phyloP scores from a whole-genome alignment of 2,113 vertebrate genomes.

The Chaenocephalus aceratus region DNA sequence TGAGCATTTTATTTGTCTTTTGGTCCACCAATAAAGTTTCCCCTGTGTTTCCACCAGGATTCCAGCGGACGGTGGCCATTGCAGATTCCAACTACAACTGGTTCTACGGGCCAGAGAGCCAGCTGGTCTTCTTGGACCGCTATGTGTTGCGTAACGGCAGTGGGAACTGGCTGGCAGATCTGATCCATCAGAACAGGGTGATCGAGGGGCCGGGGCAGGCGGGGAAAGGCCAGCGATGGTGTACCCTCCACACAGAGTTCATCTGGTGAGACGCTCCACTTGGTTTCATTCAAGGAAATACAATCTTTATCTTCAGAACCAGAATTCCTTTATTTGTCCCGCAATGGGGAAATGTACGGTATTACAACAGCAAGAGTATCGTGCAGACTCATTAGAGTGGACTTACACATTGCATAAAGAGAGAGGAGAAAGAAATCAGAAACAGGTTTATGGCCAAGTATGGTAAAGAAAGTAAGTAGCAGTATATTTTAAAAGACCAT shows the following conservation, averaged over 20 bases:
- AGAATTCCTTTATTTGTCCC: too few relatives aligned
- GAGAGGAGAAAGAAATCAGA: too few relatives aligned
- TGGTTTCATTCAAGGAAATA: not conserved
- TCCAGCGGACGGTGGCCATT: conserved; percentile 95
- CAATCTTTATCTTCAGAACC: too few relatives aligned
- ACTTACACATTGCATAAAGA: too few relatives aligned
- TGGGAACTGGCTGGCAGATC: conserved; percentile 96
- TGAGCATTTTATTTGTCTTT: not conserved
- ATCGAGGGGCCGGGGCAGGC: conserved; percentile 92
- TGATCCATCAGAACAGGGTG: conserved; percentile 91
- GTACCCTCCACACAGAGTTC: conserved; percentile 98
- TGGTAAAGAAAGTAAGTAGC: too few relatives aligned
- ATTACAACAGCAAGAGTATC: too few relatives aligned
- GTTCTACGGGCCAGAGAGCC: conserved; percentile 99
- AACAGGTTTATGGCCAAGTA: too few relatives aligned
- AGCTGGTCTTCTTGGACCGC: conserved; percentile 96
- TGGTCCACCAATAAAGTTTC: not conserved
- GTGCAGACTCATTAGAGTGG: too few relatives aligned
- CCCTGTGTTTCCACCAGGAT: conserved; percentile 83
- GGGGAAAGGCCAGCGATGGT: conserved; percentile 96
- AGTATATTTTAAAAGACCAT: too few relatives aligned
- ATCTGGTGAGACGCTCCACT: conserved; percentile 88
- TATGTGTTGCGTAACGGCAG: conserved; percentile 97
- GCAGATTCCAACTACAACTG: conserved; percentile 99
- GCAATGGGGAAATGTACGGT: too few relatives aligned